These are phyloP conservation scores for Eupithecia exiguata DNA, from an alignment of 2,888 invertebrate species.

Conservation along the genomic window DNA sequence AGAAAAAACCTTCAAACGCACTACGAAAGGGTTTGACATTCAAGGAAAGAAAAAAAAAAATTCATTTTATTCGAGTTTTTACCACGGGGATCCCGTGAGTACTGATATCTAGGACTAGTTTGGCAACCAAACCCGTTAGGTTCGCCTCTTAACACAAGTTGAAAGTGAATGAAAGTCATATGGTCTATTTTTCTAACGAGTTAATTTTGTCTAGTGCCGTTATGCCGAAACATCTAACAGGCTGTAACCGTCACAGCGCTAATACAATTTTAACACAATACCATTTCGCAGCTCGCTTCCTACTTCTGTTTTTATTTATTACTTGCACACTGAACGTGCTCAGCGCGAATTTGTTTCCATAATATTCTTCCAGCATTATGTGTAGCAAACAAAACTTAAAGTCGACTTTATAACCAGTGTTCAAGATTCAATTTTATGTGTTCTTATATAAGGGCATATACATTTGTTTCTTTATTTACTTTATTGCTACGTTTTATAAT, in stretches of 20 bases:
- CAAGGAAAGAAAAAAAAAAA: too few relatives aligned
- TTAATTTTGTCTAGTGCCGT: neutral
- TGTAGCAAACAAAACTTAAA: slow-evolving; percentile 51
- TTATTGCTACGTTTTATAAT: slow-evolving; percentile 82
- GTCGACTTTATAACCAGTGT: slow-evolving; percentile 48
- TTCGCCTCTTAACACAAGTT: too few relatives aligned
- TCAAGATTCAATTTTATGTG: slow-evolving; percentile 55
- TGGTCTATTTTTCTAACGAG: neutral
- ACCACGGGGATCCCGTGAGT: too few relatives aligned
- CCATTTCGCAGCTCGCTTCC: slow-evolving; percentile 69
- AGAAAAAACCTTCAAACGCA: neutral
- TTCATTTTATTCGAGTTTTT: too few relatives aligned
- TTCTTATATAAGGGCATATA: slow-evolving; percentile 54
- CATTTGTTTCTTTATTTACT: slow-evolving; percentile 80
- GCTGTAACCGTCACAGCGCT: slow-evolving; percentile 36
- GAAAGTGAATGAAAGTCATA: too few relatives aligned
- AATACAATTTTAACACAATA: slow-evolving; percentile 73
- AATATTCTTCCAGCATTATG: slow-evolving; percentile 78
- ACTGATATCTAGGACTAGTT: too few relatives aligned
- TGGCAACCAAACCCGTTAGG: too few relatives aligned
- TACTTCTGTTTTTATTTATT: slow-evolving; percentile 79
- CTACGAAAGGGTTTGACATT: too few relatives aligned
- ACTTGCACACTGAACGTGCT: slow-evolving; percentile 80
- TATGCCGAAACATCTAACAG: neutral
- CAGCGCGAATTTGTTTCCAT: slow-evolving; percentile 83